Evolutionary conservation across 2,888 invertebrate species (phyloP), one percentile per base, ranked within the genome.

Genomic region (Habroteleia sp.): DNA sequence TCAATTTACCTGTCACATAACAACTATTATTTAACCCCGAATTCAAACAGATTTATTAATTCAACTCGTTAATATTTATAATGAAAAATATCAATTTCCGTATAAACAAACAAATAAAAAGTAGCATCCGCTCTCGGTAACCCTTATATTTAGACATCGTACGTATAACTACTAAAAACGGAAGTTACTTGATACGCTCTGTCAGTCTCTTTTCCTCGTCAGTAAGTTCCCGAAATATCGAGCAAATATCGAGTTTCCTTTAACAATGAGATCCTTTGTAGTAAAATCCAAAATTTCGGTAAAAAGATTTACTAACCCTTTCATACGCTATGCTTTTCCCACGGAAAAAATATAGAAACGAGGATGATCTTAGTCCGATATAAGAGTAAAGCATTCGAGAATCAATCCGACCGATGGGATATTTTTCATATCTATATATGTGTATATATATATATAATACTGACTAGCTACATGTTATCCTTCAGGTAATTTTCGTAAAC

Each of bases 161-260:
- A n/a, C n/a, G n/a, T 8, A 52, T 56, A 65, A 39, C 10, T 20
- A 23, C 31, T 7, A 17, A 39, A 48, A 62, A 33, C 71, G 71
- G 62, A 60, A 66, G 74, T 63, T 56, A 62, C 52, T 56, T 37
- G 48, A 56, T 31, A 56, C 56, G 48, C 60, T 10, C n/a, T 35
- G 46, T n/a, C 48, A 42, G 37, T 46, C 48, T 7, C 7, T 17
- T 39, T 11, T 39, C 16, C 29, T n/a, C 54, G 10, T 29, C 66
- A 65, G 72, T 65, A 66, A 46, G 48, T 52, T 41, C 27, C 42
- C 42, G 10, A 60, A 56, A 46, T 33, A n/a, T n/a, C n/a, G n/a
- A n/a, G 41, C 31, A 41, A 56, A 74, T 74, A 74, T 69, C 63
- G 68, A 69, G 41, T 74, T 74, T 58, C 74, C 1, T 11, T 17